Evolutionary conservation across 1,140 invertebrate species (phyloP), one percentile per base, ranked within the genome.

Genomic region (Saccostrea cuccullata): DNA sequence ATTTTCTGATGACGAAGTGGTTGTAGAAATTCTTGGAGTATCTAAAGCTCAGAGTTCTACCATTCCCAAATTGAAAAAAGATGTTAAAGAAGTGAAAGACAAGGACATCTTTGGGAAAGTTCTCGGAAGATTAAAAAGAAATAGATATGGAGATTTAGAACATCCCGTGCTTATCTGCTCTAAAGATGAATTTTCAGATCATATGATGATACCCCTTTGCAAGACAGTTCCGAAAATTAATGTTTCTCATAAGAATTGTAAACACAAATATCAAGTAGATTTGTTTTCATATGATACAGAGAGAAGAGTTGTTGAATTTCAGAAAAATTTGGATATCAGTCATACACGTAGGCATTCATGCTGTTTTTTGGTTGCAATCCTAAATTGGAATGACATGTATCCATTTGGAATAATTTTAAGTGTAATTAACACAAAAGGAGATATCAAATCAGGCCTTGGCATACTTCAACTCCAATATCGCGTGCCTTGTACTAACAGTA

Each of bases 1-100:
- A 67, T 93, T 91, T 60, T 89, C 86, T 55, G 91, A 90, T 17
- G 93, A 93, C 90, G 93, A 92, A 36, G 93, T 94, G 12, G 88
- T 91, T 67, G 93, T 94, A 13, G 91, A 93, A 87, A 56, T 94
- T 12, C 82, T 92, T 3, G 70, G 55, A n/a, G 84, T 86, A 40
- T 64, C 73, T 20, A 30, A 84, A 73, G 36, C 77, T 82, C 55
- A 77, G 12, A 30, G 4, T 30, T 30, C 13, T 26, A 26, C 55
- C 4, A 84, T 67, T 60, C 88, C 88, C 0, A 82, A 77, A 23
- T 56, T 84, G 84, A 85, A 85, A 47, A 87, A n/a, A 30, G 23
- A 64, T 70, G 15, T 55, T 12, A 83, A 36, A 30, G 60, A 85
- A 47, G 8, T 6, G 17, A 55, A 87, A 55, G 67, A 23, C 55